Evolutionary conservation across 37 sponge, comb jelly and placozoan genomes (phyloP).

Genomic region (Mnemiopsis leidyi): DNA sequence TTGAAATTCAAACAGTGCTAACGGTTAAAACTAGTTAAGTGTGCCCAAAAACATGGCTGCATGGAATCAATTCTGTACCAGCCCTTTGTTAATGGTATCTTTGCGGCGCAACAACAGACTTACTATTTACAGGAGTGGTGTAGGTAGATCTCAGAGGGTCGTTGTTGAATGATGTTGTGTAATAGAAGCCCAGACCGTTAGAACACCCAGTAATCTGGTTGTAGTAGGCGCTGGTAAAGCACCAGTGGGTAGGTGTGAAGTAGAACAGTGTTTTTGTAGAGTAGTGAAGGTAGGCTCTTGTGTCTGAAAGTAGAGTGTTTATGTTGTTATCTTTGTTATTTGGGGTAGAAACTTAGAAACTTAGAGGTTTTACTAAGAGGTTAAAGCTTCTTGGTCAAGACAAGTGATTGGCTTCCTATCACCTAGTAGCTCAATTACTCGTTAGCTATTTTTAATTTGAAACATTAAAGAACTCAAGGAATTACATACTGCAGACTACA

Average conservation of each 20-base stretch:
- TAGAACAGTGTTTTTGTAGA: not conserved
- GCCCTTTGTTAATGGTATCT: too few relatives aligned
- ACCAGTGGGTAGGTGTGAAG: not conserved
- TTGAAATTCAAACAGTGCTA: too few relatives aligned
- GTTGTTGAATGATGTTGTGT: not conserved
- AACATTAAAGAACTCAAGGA: not conserved
- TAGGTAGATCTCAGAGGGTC: not conserved
- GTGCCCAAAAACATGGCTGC: too few relatives aligned
- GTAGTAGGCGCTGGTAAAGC: slow-evolving; percentile 23
- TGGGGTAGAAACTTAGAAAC: too few relatives aligned
- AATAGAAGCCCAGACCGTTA: not conserved
- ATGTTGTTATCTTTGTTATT: not conserved
- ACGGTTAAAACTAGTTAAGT: too few relatives aligned
- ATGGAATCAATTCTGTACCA: too few relatives aligned
- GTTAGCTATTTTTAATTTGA: too few relatives aligned
- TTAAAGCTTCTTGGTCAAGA: too few relatives aligned
- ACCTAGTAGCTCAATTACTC: too few relatives aligned
- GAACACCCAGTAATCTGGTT: not conserved
- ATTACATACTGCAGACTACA: not conserved
- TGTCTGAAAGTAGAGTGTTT: not conserved
- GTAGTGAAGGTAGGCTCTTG: not conserved
- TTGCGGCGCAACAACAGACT: too few relatives aligned
- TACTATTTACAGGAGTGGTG: not conserved
- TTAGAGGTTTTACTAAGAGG: too few relatives aligned
- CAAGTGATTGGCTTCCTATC: too few relatives aligned